Evolutionary conservation across 2,888 invertebrate genomes (phyloP).

Genomic region (Cosmia pyralina): DNA sequence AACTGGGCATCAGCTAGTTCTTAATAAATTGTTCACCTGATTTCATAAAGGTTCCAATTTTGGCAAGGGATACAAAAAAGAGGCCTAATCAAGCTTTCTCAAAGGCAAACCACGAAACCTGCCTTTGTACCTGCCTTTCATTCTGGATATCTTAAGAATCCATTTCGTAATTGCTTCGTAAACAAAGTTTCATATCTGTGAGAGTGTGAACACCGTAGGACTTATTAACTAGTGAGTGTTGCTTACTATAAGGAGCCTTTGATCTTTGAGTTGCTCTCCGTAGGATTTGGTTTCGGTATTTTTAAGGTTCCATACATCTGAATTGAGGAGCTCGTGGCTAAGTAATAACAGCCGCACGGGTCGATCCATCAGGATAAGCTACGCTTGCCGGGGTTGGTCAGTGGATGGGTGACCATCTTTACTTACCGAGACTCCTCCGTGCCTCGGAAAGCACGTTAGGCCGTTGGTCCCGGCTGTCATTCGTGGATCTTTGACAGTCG

Average conservation of each 20-base stretch:
- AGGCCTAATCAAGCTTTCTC: not conserved
- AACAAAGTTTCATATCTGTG: constrained; percentile 2
- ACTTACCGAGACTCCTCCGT: too few relatives aligned
- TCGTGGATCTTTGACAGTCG: too few relatives aligned
- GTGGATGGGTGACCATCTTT: too few relatives aligned
- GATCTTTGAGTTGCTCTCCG: not conserved
- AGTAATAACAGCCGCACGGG: too few relatives aligned
- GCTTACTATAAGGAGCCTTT: not conserved
- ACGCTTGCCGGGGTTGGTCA: too few relatives aligned
- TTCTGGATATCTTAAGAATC: not conserved
- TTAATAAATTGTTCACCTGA: not conserved
- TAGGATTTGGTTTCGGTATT: not conserved
- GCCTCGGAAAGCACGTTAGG: too few relatives aligned
- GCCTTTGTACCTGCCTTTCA: not conserved
- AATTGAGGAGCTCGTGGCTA: too few relatives aligned
- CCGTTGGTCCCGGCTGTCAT: too few relatives aligned
- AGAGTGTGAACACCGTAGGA: not conserved
- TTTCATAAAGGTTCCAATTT: not conserved
- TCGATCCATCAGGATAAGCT: too few relatives aligned
- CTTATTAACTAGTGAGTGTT: constrained; percentile 4
- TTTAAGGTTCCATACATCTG: too few relatives aligned
- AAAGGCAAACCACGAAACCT: not conserved
- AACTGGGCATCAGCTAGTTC: too few relatives aligned
- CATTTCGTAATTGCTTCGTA: constrained; percentile 17
- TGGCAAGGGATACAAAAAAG: not conserved